Base-by-base conservation (phyloP, 2,113 vertebrate genomes). In the Podiceps cristatus region DNA sequence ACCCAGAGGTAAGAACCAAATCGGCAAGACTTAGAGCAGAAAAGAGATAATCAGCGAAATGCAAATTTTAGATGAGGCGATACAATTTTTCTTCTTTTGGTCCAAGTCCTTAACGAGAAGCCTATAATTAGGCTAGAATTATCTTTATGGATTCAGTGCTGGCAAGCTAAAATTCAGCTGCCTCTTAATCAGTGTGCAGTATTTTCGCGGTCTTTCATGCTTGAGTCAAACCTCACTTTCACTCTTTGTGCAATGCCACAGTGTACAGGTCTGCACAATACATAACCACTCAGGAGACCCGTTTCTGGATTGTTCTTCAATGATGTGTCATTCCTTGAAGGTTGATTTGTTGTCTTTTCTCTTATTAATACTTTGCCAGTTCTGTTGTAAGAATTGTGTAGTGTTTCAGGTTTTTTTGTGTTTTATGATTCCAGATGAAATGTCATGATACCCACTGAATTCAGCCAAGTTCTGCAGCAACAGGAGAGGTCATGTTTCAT, bases 71-170 rank as follows among this genome's bases (percentile, higher is more conserved):
- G 47, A 63, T 83, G 53, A 77, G 56, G 59, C 59, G 59, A 50
- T 74, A 52, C 37, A 89, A 47, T 18, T 94, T 69, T 5, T 75
- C 18, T 71, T 84, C 59, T 86, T 90, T 80, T 81, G 52, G 72
- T 68, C 68, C 47, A 59, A 66, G 82, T 76, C 40, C 67, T 93
- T 93, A 92, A 67, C 0, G 1, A 84, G 72, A 53, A 12, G 18
- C 10, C 83, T 88, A 16, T 86, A 87, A 42, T 96, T 91, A 94
- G 50, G 15, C 44, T 93, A 35, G 47, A 93, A 59, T 67, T 94
- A 59, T 52, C 68, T 91, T 77, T 47, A 71, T 67, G 53, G 80
- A 71, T 81, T 95, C 47, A 33, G n/a, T 69, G 24, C 68, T 95
- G 86, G n/a, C 76, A 84, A 81, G 68, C 56, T 77, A 28, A 80